Evolutionary conservation across 2,797 vertebrate genomes (phyloP).

Genomic region (Bradypodion pumilum): DNA sequence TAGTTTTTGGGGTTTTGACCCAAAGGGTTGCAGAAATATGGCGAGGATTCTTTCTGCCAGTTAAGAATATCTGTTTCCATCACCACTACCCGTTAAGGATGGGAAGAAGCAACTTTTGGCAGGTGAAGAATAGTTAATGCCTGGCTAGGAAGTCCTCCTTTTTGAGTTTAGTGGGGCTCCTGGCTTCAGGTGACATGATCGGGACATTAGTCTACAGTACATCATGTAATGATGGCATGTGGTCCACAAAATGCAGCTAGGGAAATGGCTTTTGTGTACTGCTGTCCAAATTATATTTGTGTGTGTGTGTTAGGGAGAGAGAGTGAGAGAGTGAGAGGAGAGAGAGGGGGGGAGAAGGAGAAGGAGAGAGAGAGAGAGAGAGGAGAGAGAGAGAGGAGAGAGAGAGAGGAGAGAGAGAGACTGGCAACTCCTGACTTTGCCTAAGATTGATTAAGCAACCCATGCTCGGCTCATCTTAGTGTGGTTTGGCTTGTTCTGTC

Average conservation of each 20-base stretch:
- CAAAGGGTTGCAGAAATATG: accelerated
- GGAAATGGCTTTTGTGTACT: not conserved
- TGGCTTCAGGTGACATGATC: not conserved
- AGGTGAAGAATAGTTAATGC: not conserved
- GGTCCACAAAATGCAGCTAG: not conserved
- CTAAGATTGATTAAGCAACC: constrained; percentile 9
- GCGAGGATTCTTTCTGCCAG: not conserved
- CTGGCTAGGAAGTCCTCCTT: too few species aligned
- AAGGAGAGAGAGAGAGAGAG: too few species aligned
- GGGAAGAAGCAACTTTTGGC: not conserved
- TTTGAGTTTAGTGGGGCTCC: not conserved
- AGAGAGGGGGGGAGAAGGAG: too few species aligned
- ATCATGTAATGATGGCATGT: not conserved
- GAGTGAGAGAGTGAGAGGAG: too few species aligned
- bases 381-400: too few species aligned
- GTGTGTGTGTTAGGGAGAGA: accelerated
- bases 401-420: too few species aligned
- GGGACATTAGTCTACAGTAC: not conserved
- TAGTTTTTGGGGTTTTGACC: not conserved
- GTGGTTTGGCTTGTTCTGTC: not conserved
- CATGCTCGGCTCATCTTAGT: not conserved
- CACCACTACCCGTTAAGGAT: too few species aligned
- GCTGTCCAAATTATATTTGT: not conserved
- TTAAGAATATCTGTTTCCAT: not conserved
- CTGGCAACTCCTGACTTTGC: not conserved